These are phyloP conservation scores for Numenius phaeopus DNA, from an alignment of 2,797 vertebrate genomes.

Conservation along the genomic window DNA sequence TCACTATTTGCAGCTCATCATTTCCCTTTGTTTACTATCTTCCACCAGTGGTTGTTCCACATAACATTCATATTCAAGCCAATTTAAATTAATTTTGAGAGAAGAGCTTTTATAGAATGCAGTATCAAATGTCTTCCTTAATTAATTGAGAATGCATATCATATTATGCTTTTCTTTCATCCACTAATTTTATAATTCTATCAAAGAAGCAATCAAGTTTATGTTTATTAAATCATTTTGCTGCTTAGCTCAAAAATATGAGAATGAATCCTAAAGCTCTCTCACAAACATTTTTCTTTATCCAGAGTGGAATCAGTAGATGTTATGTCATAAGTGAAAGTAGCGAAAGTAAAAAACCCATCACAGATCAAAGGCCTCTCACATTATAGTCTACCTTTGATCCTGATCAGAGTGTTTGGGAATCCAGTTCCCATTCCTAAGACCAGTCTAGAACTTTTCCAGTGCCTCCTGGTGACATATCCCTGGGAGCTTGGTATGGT, in stretches of 20 bases:
- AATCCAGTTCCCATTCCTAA: background rate
- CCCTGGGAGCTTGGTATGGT: background rate
- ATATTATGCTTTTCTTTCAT: constrained; percentile 7
- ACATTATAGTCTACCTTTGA: background rate
- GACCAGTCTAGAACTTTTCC: background rate
- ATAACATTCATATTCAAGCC: constrained; percentile 16
- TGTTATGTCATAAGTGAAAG: background rate
- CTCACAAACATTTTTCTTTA: background rate
- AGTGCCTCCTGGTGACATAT: background rate
- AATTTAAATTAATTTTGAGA: constrained; percentile 54
- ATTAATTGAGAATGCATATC: constrained; percentile 35
- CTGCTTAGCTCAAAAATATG: background rate
- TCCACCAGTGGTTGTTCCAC: constrained; percentile 14
- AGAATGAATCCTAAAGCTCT: background rate
- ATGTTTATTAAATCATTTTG: background rate
- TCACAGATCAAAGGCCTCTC: background rate
- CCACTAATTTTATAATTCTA: constrained; percentile 29
- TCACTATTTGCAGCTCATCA: background rate
- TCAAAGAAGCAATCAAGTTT: constrained; percentile 39
- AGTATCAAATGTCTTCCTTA: constrained; percentile 27
- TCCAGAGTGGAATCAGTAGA: background rate
- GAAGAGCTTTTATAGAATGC: background rate
- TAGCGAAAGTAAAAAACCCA: background rate
- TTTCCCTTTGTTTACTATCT: constrained; percentile 39
- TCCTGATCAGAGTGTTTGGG: background rate